A percentile compares a stretch with the other conserved stretches of the same genome.
These are phyloP conservation scores for Albula glossodonta DNA, from an alignment of 2,113 vertebrate species.

Conservation along the genomic window DNA sequence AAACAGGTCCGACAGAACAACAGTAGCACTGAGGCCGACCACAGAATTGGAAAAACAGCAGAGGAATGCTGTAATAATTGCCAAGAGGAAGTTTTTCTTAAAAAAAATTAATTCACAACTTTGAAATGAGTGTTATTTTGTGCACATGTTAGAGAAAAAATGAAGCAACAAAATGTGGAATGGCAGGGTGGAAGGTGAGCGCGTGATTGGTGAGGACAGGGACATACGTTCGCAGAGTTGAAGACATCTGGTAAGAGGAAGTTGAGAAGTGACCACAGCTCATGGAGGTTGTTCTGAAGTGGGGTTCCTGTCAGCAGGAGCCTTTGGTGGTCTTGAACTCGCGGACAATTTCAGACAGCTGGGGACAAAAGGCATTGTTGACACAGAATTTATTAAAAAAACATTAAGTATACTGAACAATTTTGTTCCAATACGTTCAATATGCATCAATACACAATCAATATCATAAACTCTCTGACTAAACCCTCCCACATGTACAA, in stretches of 20 bases:
- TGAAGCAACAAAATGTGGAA: not conserved
- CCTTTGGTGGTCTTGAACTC: slow-evolving; percentile 90
- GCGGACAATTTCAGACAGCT: slow-evolving; percentile 88
- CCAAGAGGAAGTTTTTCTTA: slow-evolving; percentile 1
- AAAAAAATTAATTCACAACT: not conserved
- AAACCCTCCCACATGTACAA: too few relatives aligned
- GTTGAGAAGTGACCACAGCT: slow-evolving; percentile 88
- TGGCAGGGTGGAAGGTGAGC: not conserved
- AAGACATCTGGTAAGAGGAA: slow-evolving; percentile 88
- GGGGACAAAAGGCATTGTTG: not conserved
- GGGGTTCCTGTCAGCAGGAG: slow-evolving; percentile 86
- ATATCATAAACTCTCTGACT: too few relatives aligned
- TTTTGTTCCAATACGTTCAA: too few relatives aligned
- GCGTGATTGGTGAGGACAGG: not conserved
- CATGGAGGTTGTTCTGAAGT: slow-evolving; percentile 87
- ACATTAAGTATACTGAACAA: not conserved
- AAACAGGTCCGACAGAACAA: not conserved
- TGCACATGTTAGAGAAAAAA: not conserved
- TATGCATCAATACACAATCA: too few relatives aligned
- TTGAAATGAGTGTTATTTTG: not conserved
- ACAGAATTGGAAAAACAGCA: not conserved
- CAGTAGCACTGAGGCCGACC: not conserved
- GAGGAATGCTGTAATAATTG: not conserved
- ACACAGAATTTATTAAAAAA: not conserved
- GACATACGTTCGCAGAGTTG: slow-evolving; percentile 82